Conservation (phyloP, 2,888 invertebrate genomes). For the Orthonevra nobilis region DNA sequence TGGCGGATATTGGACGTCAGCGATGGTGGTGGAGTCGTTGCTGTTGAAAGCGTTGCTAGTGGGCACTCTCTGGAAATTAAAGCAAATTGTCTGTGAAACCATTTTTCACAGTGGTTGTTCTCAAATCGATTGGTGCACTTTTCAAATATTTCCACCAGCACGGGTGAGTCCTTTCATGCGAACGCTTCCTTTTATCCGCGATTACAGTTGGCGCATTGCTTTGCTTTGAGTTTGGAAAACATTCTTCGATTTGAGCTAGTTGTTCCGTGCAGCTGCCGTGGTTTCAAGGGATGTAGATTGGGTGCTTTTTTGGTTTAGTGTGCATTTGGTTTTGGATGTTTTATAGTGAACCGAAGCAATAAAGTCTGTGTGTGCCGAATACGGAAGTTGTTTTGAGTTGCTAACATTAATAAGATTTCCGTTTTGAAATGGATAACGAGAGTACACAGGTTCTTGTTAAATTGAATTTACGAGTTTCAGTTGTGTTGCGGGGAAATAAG, state of each 20-base stretch:
- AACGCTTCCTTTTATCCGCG: neutral
- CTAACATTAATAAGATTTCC: too few relatives aligned
- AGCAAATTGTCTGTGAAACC: conserved; percentile 44
- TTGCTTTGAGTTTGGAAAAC: conserved; percentile 3
- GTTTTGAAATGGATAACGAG: too few relatives aligned
- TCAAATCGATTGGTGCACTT: conserved; percentile 33
- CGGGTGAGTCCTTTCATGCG: neutral
- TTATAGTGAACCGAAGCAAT: too few relatives aligned
- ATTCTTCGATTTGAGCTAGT: neutral
- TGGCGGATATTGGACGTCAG: conserved; percentile 9
- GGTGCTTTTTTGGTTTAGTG: too few relatives aligned
- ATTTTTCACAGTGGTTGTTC: conserved; percentile 30
- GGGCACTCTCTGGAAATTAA: conserved; percentile 17
- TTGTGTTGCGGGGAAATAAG: too few relatives aligned
- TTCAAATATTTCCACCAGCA: conserved; percentile 20
- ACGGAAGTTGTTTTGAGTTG: too few relatives aligned
- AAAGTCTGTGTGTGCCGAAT: too few relatives aligned
- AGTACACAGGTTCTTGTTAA: too few relatives aligned
- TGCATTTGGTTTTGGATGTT: too few relatives aligned
- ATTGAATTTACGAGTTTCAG: too few relatives aligned
- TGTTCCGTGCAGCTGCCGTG: neutral
- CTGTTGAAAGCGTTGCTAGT: neutral
- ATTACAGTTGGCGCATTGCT: neutral
- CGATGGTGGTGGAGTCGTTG: neutral
- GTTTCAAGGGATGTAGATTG: neutral